Evolutionary conservation across 2,797 vertebrate species (phyloP).

Genomic region (Sebastes oblongus): DNA sequence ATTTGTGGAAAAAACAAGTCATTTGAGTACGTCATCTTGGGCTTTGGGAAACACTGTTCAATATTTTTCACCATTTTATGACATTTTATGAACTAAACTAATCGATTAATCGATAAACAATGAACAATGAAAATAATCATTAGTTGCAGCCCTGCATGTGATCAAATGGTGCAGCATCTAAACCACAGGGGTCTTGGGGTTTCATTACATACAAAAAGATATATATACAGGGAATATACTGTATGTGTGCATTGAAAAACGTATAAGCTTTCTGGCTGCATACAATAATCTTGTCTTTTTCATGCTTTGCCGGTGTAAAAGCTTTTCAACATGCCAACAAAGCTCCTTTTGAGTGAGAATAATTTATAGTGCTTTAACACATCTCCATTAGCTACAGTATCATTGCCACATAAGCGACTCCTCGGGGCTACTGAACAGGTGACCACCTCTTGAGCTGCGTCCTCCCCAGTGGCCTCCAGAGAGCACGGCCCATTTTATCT

Average conservation of each 20-base stretch:
- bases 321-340: not conserved
- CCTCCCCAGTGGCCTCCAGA: slow-evolving; percentile 20
- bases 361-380: slow-evolving; percentile 1
- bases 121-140: too few relatives aligned
- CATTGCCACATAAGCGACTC: slow-evolving; percentile 8
- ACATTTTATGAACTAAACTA: too few relatives aligned
- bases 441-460: slow-evolving; percentile 32
- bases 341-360: not conserved
- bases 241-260: too few relatives aligned
- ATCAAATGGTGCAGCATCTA: not conserved
- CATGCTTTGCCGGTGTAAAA: not conserved
- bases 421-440: slow-evolving; percentile 49
- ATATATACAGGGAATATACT: too few relatives aligned
- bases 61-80: too few relatives aligned
- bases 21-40: too few relatives aligned
- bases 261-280: not conserved
- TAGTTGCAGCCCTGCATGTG: too few relatives aligned
- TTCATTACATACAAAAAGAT: not conserved
- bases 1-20: too few relatives aligned
- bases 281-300: not conserved
- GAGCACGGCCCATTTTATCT: slow-evolving; percentile 34
- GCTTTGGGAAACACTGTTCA: too few relatives aligned
- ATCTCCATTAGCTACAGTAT: slow-evolving; percentile 9
- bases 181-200: not conserved
- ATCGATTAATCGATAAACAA: too few relatives aligned